A percentile compares a stretch with the other conserved stretches of the same genome.
Evolutionary conservation across 1,140 invertebrate genomes (phyloP).

Genomic region (Onthophagus taurus): DNA sequence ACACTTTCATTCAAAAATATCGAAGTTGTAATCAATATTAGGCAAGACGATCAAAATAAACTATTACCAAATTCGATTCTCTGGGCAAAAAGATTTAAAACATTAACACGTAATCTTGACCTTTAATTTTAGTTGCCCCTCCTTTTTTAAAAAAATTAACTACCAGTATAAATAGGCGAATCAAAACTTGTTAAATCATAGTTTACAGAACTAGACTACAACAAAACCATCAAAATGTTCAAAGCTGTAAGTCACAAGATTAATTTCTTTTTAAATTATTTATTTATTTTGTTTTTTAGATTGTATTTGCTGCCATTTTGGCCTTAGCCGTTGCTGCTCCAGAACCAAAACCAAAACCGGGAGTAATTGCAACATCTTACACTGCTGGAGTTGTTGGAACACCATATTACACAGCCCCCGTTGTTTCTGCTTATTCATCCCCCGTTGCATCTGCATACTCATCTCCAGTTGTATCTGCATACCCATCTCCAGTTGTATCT

Average conservation of each 20-base stretch:
- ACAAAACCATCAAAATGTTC: slow-evolving; percentile 10
- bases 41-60: no score
- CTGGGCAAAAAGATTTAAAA: no score
- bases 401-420: slow-evolving; percentile 3
- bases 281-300: slow-evolving; percentile 16
- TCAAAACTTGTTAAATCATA: no score
- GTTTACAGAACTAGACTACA: slow-evolving; percentile 1
- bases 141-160: no score
- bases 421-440: slow-evolving; percentile 13
- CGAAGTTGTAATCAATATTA: no score
- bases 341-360: slow-evolving; percentile 6
- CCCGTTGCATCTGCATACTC: slow-evolving; percentile 11
- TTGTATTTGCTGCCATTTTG: slow-evolving; percentile 39
- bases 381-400: slow-evolving; percentile 11
- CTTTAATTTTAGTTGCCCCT: no score
- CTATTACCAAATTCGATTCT: no score
- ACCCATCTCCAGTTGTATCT: slow-evolving; percentile 13
- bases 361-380: slow-evolving; percentile 4
- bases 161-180: no score
- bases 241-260: slow-evolving; percentile 4
- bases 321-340: slow-evolving; percentile 27
- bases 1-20: no score
- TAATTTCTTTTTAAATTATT: background rate
- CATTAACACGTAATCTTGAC: no score
- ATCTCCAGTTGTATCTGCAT: slow-evolving; percentile 15